Evolutionary conservation across 2,797 vertebrate species (phyloP), one percentile per base, ranked within the genome.

Genomic region (Champsocephalus gunnari): DNA sequence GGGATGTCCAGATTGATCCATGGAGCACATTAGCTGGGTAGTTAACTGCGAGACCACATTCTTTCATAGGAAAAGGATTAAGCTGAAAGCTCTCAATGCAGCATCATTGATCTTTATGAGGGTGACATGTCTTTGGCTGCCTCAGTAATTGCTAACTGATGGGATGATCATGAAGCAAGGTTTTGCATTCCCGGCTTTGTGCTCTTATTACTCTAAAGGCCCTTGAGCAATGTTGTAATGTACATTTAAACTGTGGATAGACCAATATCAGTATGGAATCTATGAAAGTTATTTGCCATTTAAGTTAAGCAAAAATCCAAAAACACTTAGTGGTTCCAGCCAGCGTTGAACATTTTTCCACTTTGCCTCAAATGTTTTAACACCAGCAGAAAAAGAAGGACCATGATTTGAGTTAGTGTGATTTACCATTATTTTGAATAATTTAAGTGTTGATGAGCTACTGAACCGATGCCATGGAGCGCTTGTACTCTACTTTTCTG

Each of bases 1-100:
- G 53, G 57, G 50, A 63, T 58, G 70, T 86, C 67, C 38, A 63
- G 43, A 75, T 75, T 82, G 78, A 86, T 83, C 72, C 69, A 81
- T 78, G 53, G 55, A 73, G 74, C 56, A 78, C 73, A 82, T 89
- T 70, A 82, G 34, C 77, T 11, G 59, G n/a, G 63, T 63, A 53
- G 71, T 76, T 77, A 77, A 76, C 32, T 24, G 44, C n/a, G 53
- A 77, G 77, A 57, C 32, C 44, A 63, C 12, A 71, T 59, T 38
- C n/a, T 70, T 69, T 66, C 61, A 70, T 8, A 62, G 28, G 73
- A 17, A 34, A 44, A 50, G 38, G 54, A 76, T 58, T 32, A 77
- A 56, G 16, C 51, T n/a, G 17, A 57, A 57, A 75, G 64, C 45
- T 58, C 48, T 49, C 43, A 28, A 5, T 62, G 44, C 14, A 50